Base-by-base conservation (phyloP, 2,113 vertebrate species). In the Colinus virginianus region DNA sequence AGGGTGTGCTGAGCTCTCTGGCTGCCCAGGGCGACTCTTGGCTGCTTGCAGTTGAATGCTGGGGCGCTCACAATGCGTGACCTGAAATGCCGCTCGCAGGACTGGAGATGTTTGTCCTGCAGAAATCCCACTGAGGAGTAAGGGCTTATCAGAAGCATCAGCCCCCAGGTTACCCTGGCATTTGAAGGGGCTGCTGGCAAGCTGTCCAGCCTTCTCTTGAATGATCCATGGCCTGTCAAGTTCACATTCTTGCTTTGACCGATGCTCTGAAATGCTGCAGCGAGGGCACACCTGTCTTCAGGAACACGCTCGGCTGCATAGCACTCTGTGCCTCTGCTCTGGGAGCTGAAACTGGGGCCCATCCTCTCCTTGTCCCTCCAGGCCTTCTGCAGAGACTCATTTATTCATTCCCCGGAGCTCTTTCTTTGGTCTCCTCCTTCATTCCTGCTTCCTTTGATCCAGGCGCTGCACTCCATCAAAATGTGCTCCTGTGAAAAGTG, bases 351-450 rank as follows among this genome's bases (percentile, higher is more conserved):
- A 36, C 64, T 32, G 2, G 56, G 75, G 80, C 83, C 91, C 88
- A 71, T 42, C 90, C 76, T 85, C 82, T 91, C 75, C 72, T 90
- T 13, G 0, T 87, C 76, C 90, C 94, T 90, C 59, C 81, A 61
- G 85, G 26, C 84, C 92, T 90, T 87, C 78, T 64, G 94, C 84
- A 71, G 69, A 93, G 78, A 40, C 69, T 92, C 71, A 75, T 96
- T 96, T 92, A 94, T 94, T 95, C 85, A 67, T 94, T 45, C 96
- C 96, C 84, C 19, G 84, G 67, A 95, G 93, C 91, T 88, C 71
- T 13, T 36, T 90, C 93, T 95, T 87, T 87, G 92, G 82, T 90
- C 92, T 96, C 59, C 87, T 72, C 77, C 94, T 81, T 77, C 91
- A 93, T 92, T 84, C 89, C 88, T 79, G 45, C 77, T 80, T 59